phyloP scores from a whole-genome alignment of 1,140 invertebrate genomes.

The Monochamus saltuarius region DNA sequence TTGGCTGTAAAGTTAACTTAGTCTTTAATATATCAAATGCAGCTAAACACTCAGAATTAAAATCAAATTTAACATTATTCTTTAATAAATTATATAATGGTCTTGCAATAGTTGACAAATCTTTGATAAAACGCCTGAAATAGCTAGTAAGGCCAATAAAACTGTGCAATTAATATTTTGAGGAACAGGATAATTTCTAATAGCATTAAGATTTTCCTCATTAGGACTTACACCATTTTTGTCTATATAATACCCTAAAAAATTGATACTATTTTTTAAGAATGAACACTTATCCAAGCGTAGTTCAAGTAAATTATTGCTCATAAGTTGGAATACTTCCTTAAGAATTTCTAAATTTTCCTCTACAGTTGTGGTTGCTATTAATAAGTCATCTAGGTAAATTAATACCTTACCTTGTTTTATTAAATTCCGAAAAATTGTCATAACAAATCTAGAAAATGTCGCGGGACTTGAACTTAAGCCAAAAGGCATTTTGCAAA shows the following conservation, averaged over 20 bases:
- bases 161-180: conserved; percentile 12
- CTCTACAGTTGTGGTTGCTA: conserved; percentile 7
- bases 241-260: conserved; percentile 20
- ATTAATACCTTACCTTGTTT: not conserved
- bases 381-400: conserved; percentile 31
- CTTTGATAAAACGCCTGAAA: conserved; percentile 26
- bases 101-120: conserved; percentile 26
- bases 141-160: conserved; percentile 29
- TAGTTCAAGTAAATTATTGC: not conserved
- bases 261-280: conserved; percentile 19
- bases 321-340: too few species aligned
- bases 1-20: conserved; percentile 3
- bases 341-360: too few species aligned
- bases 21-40: conserved; percentile 1
- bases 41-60: not conserved
- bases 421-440: conserved; percentile 2
- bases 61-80: conserved; percentile 17
- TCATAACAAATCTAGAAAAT: conserved; percentile 8
- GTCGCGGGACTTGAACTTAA: conserved; percentile 19
- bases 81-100: conserved; percentile 27
- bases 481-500: conserved; percentile 42
- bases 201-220: not conserved
- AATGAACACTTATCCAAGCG: conserved; percentile 21
- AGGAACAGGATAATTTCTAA: conserved; percentile 9
- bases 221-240: not conserved